Percentiles rank a stretch among this genome's conserved stretches.
Evolutionary conservation across 2,888 invertebrate species (phyloP).

Genomic region (Rhamnusium bicolor): DNA sequence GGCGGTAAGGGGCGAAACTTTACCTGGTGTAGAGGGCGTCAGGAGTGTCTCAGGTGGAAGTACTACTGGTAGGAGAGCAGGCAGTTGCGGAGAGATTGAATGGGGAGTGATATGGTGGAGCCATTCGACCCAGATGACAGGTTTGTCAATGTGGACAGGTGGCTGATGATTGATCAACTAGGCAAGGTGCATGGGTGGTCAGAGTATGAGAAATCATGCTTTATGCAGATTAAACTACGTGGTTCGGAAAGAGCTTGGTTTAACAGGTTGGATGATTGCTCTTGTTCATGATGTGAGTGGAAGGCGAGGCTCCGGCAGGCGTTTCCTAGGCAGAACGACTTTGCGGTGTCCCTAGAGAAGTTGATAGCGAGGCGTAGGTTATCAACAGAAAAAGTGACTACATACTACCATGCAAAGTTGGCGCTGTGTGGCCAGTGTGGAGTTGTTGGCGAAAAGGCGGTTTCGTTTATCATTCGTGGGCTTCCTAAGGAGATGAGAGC

Average conservation of each 20-base stretch:
- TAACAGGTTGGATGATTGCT: constrained; percentile 40
- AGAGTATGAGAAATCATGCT: neutral
- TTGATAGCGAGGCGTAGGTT: constrained; percentile 51
- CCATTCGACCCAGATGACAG: too few species aligned
- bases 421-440: constrained; percentile 40
- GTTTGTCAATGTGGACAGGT: too few species aligned
- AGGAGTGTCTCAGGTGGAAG: too few species aligned
- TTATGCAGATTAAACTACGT: neutral
- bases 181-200: constrained; percentile 1
- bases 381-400: constrained; percentile 56
- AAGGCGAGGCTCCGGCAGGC: constrained; percentile 47
- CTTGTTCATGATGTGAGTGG: constrained; percentile 57
- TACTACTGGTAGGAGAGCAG: too few species aligned
- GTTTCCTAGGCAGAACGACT: constrained; percentile 54
- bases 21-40: too few species aligned
- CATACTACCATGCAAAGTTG: constrained; percentile 58
- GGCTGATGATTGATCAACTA: too few species aligned
- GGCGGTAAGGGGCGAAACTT: too few species aligned
- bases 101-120: too few species aligned
- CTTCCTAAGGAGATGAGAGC: constrained; percentile 37
- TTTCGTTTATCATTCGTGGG: constrained; percentile 41
- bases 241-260: constrained; percentile 39
- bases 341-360: constrained; percentile 56
- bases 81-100: too few species aligned
- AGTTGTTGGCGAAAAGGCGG: constrained; percentile 29